phyloP scores from a whole-genome alignment of 64 coral and sea anemone genomes.

The Porites lutea region DNA sequence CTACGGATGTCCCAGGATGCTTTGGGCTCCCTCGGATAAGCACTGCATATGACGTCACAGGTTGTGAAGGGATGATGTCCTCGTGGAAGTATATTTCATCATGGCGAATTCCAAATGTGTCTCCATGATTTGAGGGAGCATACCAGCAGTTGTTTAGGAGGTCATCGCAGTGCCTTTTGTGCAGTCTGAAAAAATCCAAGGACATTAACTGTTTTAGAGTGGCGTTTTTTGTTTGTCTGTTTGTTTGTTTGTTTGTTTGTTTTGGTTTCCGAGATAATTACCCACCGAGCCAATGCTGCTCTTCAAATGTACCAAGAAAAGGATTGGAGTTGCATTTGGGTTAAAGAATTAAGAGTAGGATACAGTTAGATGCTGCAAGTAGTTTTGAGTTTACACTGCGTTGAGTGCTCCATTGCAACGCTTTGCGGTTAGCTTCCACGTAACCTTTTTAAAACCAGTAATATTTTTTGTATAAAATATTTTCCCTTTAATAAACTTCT shows the following conservation, averaged over 20 bases:
- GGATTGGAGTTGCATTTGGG: too few relatives aligned
- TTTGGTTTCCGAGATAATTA: not conserved
- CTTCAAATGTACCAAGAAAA: too few relatives aligned
- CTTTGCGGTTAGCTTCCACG: too few relatives aligned
- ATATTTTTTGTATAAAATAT: too few relatives aligned
- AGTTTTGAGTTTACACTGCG: too few relatives aligned
- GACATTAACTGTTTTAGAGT: not conserved
- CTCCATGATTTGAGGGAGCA: constrained; percentile 55
- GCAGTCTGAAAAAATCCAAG: constrained; percentile 29
- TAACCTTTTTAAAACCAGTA: too few relatives aligned
- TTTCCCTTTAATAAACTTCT: too few relatives aligned
- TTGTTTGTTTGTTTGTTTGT: too few relatives aligned
- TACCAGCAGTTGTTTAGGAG: constrained; percentile 79
- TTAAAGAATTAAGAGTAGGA: too few relatives aligned
- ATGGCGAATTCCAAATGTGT: constrained; percentile 88
- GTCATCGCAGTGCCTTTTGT: constrained; percentile 47
- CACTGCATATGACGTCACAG: constrained; percentile 79
- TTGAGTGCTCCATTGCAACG: too few relatives aligned
- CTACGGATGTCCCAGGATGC: constrained; percentile 46
- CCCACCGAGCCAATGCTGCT: too few relatives aligned
- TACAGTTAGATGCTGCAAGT: too few relatives aligned
- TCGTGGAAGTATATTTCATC: constrained; percentile 81
- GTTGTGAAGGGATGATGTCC: constrained; percentile 67
- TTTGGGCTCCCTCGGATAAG: constrained; percentile 60
- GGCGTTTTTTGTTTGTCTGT: not conserved